A percentile compares a stretch with the other conserved stretches of the same genome.
These are phyloP conservation scores for Ectropis grisescens DNA, from an alignment of 1,140 invertebrate species.

Conservation along the genomic window DNA sequence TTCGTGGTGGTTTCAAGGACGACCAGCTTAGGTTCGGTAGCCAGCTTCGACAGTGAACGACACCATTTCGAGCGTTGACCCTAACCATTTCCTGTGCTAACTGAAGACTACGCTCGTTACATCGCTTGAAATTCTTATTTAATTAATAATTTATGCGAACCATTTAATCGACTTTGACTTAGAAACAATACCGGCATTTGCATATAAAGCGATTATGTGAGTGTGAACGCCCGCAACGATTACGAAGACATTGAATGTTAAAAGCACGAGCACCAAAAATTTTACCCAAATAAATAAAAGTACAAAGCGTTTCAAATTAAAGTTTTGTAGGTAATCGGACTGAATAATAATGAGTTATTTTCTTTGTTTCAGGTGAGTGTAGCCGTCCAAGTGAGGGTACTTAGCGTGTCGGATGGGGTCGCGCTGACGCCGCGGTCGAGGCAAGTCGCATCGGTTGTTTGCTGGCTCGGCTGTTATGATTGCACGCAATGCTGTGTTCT, in stretches of 20 bases:
- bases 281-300: conserved; percentile 1
- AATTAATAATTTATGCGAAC: conserved; percentile 21
- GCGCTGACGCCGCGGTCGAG: not conserved
- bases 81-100: conserved; percentile 49
- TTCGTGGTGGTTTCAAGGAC: conserved; percentile 58
- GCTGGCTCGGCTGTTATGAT: conserved; percentile 43
- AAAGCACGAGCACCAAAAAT: too few species aligned
- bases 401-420: not conserved
- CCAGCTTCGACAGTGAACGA: conserved; percentile 58
- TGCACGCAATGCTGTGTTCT: conserved; percentile 57
- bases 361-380: conserved; percentile 47
- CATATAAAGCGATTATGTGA: conserved; percentile 34
- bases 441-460: conserved; percentile 29
- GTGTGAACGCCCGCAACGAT: conserved; percentile 22
- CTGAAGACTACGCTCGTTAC: conserved; percentile 34
- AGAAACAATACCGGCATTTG: conserved; percentile 41
- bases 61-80: conserved; percentile 62
- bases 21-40: conserved; percentile 51
- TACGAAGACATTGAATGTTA: conserved; percentile 9
- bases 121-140: conserved; percentile 31
- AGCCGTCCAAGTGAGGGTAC: not conserved
- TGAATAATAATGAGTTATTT: conserved; percentile 4
- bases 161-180: conserved; percentile 41
- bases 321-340: not conserved
- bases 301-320: not conserved